Evolutionary conservation across 2,113 vertebrate genomes (phyloP), one percentile per base, ranked within the genome.

Genomic region (Enhydra lutris): DNA sequence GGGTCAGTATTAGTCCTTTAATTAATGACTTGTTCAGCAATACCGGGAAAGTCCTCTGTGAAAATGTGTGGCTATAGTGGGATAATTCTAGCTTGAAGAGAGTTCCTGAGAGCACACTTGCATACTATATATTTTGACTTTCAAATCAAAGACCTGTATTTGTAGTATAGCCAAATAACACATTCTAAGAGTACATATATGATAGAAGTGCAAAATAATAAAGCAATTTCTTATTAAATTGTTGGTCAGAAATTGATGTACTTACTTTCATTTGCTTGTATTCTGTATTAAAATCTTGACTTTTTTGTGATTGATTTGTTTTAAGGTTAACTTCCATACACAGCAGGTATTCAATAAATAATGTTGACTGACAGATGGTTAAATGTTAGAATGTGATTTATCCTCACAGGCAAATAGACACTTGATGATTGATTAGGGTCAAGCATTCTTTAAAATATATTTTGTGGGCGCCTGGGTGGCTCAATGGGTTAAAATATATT

Each of bases 251-350:
- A 93, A 87, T 93, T 82, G 13, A 85, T 57, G 31, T 85, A 90
- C 83, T 82, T 73, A 21, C 18, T 89, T 94, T 97, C 73, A 96
- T 92, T 97, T 95, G 71, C 87, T 95, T 96, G 29, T 96, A 71
- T 90, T 98, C 59, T 84, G 34, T 90, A 97, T 97, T 98, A 92
- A 97, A 95, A 94, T 95, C 61, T 95, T 98, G 97, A 96, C 98
- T 98, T 98, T 97, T 97, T 67, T 92, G 42, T 81, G 89, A 97
- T 93, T 97, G 97, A 98, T 98, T 97, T 97, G 55, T 96, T 97
- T 97, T 97, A 98, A 97, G 90, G 97, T 97, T 98, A 98, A 94
- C 78, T 91, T 95, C 91, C 63, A 94, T 96, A 94, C 36, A 79
- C 95, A 96, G 87, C 92, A 98, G 92, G 91, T 87, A 97, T 92